Percentiles rank a stretch among this genome's conserved stretches.
These are phyloP conservation scores for Nymphalis c-album DNA, from an alignment of 2,888 invertebrate genomes.

Conservation along the genomic window DNA sequence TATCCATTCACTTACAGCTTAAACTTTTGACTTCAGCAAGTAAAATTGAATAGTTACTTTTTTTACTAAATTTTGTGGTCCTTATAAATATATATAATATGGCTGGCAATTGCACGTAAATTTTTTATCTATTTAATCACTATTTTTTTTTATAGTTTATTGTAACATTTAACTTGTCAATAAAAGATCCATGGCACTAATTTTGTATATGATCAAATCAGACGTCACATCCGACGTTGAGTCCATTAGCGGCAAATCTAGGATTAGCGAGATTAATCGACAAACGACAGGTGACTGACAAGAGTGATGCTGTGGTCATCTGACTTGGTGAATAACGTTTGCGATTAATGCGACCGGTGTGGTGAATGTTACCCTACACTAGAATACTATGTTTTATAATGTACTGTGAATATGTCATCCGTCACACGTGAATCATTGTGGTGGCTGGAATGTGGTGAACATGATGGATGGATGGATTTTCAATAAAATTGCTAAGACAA, in stretches of 20 bases:
- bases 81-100: too few relatives aligned
- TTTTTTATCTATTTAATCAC: too few relatives aligned
- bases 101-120: too few relatives aligned
- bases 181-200: background rate
- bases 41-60: too few relatives aligned
- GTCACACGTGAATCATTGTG: constrained; percentile 24
- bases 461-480: constrained; percentile 15
- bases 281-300: constrained; percentile 45
- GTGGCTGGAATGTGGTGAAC: constrained; percentile 20
- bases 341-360: constrained; percentile 22
- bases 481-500: constrained; percentile 6
- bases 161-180: background rate
- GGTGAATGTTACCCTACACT: constrained; percentile 1
- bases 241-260: constrained; percentile 47
- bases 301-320: constrained; percentile 38
- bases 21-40: too few relatives aligned
- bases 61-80: too few relatives aligned
- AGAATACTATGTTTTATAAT: constrained; percentile 14
- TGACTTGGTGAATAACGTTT: constrained; percentile 27
- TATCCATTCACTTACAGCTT: too few relatives aligned
- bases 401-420: constrained; percentile 26
- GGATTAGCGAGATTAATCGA: constrained; percentile 48
- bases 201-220: constrained; percentile 27
- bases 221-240: constrained; percentile 13
- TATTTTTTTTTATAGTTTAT: too few relatives aligned